Evolutionary conservation across 2,797 vertebrate species (phyloP).

Genomic region (Sus cebifrons): DNA sequence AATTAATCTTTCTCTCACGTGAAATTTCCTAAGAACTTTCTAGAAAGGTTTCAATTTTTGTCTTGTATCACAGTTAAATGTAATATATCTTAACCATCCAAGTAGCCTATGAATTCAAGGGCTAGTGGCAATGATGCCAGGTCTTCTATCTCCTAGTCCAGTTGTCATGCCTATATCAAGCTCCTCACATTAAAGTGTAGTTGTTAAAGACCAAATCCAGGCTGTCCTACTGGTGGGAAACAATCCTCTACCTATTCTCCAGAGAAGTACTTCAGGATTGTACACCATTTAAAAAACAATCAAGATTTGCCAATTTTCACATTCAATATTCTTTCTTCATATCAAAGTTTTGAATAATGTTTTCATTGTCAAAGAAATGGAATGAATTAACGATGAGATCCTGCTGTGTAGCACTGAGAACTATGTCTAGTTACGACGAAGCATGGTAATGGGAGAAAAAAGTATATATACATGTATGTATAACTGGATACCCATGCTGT

Average conservation of each 20-base stretch:
- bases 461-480: no score
- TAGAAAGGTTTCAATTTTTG: neutral
- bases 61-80: neutral
- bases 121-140: neutral
- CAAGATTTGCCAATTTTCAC: neutral
- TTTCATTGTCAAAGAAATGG: slow-evolving; percentile 12
- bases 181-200: neutral
- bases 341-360: neutral
- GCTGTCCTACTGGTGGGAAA: neutral
- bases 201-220: slow-evolving; percentile 34
- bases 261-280: neutral
- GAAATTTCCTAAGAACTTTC: slow-evolving; percentile 28
- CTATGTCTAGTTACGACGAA: no score
- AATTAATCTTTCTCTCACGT: neutral
- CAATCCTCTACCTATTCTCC: slow-evolving; percentile 1
- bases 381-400: no score
- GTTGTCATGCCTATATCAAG: neutral
- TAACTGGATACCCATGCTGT: no score
- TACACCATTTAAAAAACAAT: slow-evolving; percentile 19
- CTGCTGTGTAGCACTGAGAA: no score
- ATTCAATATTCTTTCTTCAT: neutral
- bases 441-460: no score
- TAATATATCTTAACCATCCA: neutral
- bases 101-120: neutral
- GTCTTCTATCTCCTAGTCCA: neutral